phyloP scores from a whole-genome alignment of 2,797 vertebrate species.

The Alosa sapidissima region DNA sequence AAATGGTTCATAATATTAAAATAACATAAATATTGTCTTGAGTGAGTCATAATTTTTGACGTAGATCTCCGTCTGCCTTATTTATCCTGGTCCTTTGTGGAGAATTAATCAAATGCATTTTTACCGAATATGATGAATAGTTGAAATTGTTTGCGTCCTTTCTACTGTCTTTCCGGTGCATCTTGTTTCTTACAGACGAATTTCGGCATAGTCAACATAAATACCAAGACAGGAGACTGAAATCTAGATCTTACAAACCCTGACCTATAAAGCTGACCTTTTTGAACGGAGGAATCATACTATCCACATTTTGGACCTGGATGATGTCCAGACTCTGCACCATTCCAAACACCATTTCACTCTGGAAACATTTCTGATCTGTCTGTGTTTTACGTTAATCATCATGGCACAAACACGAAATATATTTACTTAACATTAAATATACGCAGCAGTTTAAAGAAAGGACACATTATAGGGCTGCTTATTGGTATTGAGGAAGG shows the following conservation, averaged over 20 bases:
- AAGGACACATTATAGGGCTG: background rate
- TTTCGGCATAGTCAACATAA: background rate
- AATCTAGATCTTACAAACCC: background rate
- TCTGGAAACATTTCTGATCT: background rate
- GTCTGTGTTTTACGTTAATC: background rate
- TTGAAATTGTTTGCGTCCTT: background rate
- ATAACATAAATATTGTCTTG: too few relatives aligned
- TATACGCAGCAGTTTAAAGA: background rate
- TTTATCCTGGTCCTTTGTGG: background rate
- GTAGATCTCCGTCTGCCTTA: background rate
- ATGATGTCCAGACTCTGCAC: background rate
- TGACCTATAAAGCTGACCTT: conserved; percentile 19
- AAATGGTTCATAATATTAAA: too few relatives aligned
- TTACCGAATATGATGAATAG: background rate
- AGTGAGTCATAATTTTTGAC: too few relatives aligned
- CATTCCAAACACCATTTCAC: background rate
- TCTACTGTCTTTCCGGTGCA: background rate
- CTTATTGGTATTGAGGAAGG: background rate
- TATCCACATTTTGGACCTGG: background rate
- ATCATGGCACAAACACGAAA: background rate
- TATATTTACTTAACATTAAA: background rate
- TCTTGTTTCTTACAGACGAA: background rate
- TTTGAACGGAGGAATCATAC: background rate
- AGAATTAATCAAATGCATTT: background rate
- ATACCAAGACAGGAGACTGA: background rate